A percentile compares a stretch with the other conserved stretches of the same genome.
Conservation (phyloP, 1,140 invertebrate species). For the Sycobia sp. region DNA sequence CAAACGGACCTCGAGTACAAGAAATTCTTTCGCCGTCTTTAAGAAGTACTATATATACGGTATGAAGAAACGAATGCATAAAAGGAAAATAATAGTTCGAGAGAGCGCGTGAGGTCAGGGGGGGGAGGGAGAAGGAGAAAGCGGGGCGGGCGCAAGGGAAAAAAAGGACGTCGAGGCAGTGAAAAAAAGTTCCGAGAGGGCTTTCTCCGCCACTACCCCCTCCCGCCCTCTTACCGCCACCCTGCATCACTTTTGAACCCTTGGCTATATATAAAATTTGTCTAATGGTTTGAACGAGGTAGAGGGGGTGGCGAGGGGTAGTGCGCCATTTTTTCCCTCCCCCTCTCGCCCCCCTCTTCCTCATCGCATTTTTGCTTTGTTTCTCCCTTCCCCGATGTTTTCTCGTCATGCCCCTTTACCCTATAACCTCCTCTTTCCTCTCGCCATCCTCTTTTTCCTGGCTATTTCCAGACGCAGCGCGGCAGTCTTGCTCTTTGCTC, state of each 20-base stretch:
- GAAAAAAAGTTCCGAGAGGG: conserved; percentile 17
- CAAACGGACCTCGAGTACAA: too few relatives aligned
- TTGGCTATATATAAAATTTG: conserved; percentile 55
- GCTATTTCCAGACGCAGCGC: conserved; percentile 16
- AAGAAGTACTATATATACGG: too few relatives aligned
- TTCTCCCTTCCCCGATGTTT: conserved; percentile 27
- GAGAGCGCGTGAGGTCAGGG: too few relatives aligned
- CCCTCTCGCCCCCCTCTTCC: conserved; percentile 15
- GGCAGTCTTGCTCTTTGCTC: neutral
- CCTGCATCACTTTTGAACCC: conserved; percentile 10
- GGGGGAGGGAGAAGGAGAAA: too few relatives aligned
- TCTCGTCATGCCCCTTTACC: conserved; percentile 12
- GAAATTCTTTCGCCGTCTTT: too few relatives aligned
- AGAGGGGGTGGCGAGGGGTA: neutral
- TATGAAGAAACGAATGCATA: too few relatives aligned
- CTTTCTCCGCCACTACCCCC: too few relatives aligned
- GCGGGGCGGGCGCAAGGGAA: too few relatives aligned
- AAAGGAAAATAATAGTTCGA: too few relatives aligned
- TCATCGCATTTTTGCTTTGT: conserved; percentile 22
- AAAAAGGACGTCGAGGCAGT: too few relatives aligned
- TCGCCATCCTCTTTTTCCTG: neutral
- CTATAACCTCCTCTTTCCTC: conserved; percentile 6
- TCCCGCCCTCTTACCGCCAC: too few relatives aligned
- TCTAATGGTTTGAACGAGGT: conserved; percentile 50
- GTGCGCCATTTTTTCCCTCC: conserved; percentile 25